Evolutionary conservation across 2,888 invertebrate species (phyloP), one percentile per base, ranked within the genome.

Genomic region (Torymus aiolomorphi): DNA sequence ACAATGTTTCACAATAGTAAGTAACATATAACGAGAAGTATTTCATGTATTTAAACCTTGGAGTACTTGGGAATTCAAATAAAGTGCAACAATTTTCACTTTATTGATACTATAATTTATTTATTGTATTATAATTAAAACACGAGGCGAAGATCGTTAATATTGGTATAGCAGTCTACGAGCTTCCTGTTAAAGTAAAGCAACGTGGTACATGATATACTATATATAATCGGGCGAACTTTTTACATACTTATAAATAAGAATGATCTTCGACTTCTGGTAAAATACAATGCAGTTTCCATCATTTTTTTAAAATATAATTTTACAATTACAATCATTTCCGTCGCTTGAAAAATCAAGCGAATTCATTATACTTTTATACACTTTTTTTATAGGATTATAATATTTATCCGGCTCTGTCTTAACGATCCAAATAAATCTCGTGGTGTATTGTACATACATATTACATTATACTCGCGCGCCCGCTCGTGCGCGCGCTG

Each of bases 71-170:
- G 20, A 14, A 10, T 24, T 49, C 42, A 42, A 57, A 59, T 18
- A 66, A 76, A 52, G 1, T 11, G 42, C 5, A 11, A 62, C 13
- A 76, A n/a, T 16, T 2, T 59, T 61, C 16, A 8, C 73, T 66
- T 76, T 76, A 69, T 76, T 63, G 73, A 76, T 76, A 80, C 42
- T 76, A 73, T 75, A 72, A 72, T 76, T 63, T 76, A 76, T 78
- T 76, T 78, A 76, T 73, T 67, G 57, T 78, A 75, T 69, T 76
- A 78, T 81, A 78, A 80, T 81, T 78, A 42, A 80, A 81, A 78
- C 75, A 78, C 72, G 75, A 78, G 69, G 73, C 73, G 76, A 81
- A 76, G 78, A 73, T 76, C 78, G 67, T 73, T 63, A 73, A 76
- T 73, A 18, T 76, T 70, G 31, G 75, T 78, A 78, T 69, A 76